Evolutionary conservation across 2,113 vertebrate species (phyloP).

Genomic region (Corythornis vintsioides): DNA sequence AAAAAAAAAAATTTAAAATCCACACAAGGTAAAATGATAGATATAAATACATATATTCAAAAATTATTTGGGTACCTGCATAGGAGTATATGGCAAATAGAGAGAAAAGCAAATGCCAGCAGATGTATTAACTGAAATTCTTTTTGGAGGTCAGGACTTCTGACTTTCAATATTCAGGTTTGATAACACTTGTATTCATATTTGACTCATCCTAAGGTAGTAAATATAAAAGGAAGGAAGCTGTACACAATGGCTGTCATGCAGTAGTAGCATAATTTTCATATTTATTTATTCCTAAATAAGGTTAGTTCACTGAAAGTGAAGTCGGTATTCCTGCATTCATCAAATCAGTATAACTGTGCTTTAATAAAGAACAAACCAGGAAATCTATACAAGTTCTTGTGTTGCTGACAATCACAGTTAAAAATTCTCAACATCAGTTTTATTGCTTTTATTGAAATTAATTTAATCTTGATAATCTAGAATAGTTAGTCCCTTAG

Average conservation of each 20-base stretch:
- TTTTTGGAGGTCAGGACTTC: background rate
- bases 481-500: background rate
- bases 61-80: background rate
- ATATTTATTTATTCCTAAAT: background rate
- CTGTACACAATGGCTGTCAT: background rate
- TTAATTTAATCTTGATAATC: background rate
- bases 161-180: background rate
- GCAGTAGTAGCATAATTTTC: background rate
- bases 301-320: background rate
- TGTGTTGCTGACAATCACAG: background rate
- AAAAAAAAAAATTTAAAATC: background rate
- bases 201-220: background rate
- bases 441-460: background rate
- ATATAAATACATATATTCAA: background rate
- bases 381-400: background rate
- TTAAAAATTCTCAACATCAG: background rate
- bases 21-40: background rate
- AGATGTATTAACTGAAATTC: background rate
- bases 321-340: background rate
- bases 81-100: background rate
- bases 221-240: background rate
- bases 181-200: background rate
- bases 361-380: constrained; percentile 8
- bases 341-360: background rate
- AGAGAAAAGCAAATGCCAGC: background rate